Base-by-base conservation (phyloP, 1,140 invertebrate species). In the Hydropsyche tenuis region DNA sequence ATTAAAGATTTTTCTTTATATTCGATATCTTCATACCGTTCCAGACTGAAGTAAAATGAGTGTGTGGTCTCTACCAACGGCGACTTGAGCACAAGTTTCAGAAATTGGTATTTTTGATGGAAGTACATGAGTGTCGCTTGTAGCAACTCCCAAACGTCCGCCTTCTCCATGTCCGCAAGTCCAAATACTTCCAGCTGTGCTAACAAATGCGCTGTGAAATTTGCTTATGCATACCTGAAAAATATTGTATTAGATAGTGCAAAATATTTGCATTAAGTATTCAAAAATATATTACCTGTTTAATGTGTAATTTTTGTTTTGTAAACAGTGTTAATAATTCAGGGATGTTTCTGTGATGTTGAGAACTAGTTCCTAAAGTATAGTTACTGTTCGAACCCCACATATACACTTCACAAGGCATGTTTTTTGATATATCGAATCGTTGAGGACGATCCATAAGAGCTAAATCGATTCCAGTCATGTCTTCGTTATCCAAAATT, bases 361-460 rank as follows among this genome's bases (percentile, higher is more conserved):
- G 83, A 0, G 82, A 82, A 0, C 81, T 82, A 5, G 83, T 86
- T 1, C 91, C 92, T 6, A 93, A 84, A 0, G 89, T 91, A 80
- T 90, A 92, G 82, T 93, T 93, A 6, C 86, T 85, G 81, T 94
- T 93, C 65, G 86, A 87, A 11, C 92, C 92, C 91, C 92, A 93
- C 2, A 89, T 88, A 80, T 90, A 91, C 0, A 87, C 84, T 79
- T 90, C 88, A 62, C 80, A 80, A 0, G 84, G 84, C 66, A 80
- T 48, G 12, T 65, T 60, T 51, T 63, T 72, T n/a, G 56, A 70
- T 22, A 74, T 12, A 20, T 74, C 65, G 11, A 72, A 25, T 1
- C 69, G 42, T 6, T 64, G 72, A 5, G 82, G 82, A 7, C 82
- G 80, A 66, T 86, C 85, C 4, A 85, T 76, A 76, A 82, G 81